Evolutionary conservation across 2,888 invertebrate species (phyloP).

Genomic region (Crematogaster levior): DNA sequence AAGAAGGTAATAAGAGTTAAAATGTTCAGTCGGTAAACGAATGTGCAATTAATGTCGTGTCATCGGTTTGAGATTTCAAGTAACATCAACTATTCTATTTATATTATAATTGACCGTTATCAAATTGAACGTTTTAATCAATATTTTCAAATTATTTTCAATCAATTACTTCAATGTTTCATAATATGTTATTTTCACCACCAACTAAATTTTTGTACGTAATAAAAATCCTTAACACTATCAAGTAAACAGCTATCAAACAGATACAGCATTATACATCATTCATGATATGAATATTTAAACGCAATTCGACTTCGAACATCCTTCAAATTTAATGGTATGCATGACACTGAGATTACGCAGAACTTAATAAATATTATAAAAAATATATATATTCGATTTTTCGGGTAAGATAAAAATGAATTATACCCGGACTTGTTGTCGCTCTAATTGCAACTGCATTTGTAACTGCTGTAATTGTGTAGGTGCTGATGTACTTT

Average conservation of each 20-base stretch:
- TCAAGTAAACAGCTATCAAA: not conserved
- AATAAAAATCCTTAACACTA: not conserved
- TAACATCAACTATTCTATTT: not conserved
- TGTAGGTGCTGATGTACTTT: constrained; percentile 89
- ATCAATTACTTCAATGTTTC: not conserved
- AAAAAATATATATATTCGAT: not conserved
- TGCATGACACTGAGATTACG: not conserved
- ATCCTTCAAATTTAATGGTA: not conserved
- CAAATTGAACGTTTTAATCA: not conserved
- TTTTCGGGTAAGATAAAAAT: not conserved
- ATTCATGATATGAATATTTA: not conserved
- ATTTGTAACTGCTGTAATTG: constrained; percentile 97
- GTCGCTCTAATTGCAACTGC: constrained; percentile 96
- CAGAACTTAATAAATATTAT: not conserved
- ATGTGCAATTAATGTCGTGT: not conserved
- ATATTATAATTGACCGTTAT: not conserved
- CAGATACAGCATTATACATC: not conserved
- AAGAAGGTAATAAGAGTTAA: not conserved
- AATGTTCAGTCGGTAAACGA: not conserved
- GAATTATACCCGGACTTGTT: constrained; percentile 90
- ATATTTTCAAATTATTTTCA: constrained; percentile 7
- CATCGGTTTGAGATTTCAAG: not conserved
- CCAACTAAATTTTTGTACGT: not conserved
- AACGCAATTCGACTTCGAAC: not conserved
- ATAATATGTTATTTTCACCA: not conserved